A percentile compares a stretch with the other conserved stretches of the same genome.
Conservation (phyloP, 1,140 invertebrate species). For the Saccostrea cuccullata region DNA sequence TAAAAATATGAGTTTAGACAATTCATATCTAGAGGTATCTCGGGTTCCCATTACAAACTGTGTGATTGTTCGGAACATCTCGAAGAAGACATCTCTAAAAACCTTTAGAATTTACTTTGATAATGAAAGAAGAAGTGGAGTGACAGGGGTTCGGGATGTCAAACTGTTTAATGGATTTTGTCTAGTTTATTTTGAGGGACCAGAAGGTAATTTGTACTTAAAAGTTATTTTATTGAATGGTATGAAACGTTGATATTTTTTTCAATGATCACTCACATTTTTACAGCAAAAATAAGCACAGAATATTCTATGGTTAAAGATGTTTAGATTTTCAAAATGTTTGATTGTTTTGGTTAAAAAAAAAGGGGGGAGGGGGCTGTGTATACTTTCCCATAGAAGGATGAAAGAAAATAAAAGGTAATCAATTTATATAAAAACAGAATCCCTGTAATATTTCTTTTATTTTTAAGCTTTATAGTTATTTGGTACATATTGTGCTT, state of each 20-base stretch:
- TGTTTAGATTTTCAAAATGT: too few species aligned
- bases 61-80: constrained; percentile 53
- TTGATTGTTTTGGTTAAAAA: too few species aligned
- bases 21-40: constrained; percentile 45
- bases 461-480: too few species aligned
- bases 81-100: constrained; percentile 47
- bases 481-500: background rate
- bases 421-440: too few species aligned
- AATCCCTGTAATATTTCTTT: too few species aligned
- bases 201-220: constrained; percentile 49
- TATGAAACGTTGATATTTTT: background rate
- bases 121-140: constrained; percentile 60
- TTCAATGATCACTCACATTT: too few species aligned
- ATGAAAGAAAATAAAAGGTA: too few species aligned
- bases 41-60: constrained; percentile 56
- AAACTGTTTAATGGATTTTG: constrained; percentile 48
- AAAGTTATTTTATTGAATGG: too few species aligned
- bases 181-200: constrained; percentile 58
- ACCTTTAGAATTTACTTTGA: constrained; percentile 63
- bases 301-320: too few species aligned
- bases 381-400: too few species aligned
- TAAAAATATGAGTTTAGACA: constrained; percentile 55
- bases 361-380: too few species aligned
- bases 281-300: too few species aligned
- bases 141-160: constrained; percentile 55